Evolutionary conservation across 2,113 vertebrate genomes (phyloP).

Genomic region (Phoxinus phoxinus): DNA sequence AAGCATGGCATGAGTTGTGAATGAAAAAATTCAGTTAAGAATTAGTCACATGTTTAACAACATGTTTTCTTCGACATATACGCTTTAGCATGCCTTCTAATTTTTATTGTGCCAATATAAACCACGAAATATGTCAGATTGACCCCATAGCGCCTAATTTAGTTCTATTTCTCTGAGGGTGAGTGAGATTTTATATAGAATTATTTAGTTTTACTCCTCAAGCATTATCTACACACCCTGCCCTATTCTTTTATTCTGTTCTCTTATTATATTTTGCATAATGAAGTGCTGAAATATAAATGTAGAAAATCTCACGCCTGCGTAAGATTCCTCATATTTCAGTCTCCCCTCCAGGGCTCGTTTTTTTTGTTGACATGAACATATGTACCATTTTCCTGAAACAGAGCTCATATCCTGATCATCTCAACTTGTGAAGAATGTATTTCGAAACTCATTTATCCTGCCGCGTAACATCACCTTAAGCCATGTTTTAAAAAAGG

Average conservation of each 20-base stretch:
- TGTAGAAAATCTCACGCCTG: constrained; percentile 20
- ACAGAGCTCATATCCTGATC: constrained; percentile 51
- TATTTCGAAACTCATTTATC: constrained; percentile 54
- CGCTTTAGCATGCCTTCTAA: not conserved
- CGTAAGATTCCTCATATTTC: constrained; percentile 28
- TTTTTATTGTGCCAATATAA: not conserved
- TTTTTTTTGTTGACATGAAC: constrained; percentile 43
- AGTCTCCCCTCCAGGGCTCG: constrained; percentile 21
- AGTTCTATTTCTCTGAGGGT: not conserved
- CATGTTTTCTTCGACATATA: not conserved
- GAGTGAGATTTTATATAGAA: not conserved
- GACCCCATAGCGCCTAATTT: not conserved
- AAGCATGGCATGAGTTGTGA: not conserved
- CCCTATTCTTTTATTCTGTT: constrained; percentile 16
- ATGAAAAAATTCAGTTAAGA: not conserved
- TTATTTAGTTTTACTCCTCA: not conserved
- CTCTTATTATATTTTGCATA: constrained; percentile 35
- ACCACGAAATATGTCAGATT: not conserved
- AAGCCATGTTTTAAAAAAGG: constrained; percentile 56
- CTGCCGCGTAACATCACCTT: constrained; percentile 42
- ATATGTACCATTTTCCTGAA: constrained; percentile 44
- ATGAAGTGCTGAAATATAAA: constrained; percentile 31
- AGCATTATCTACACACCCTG: constrained; percentile 9
- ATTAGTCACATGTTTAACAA: not conserved
- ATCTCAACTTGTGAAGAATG: constrained; percentile 57